Conservation (phyloP, 1,140 invertebrate species). For the Trichogramma pretiosum region DNA sequence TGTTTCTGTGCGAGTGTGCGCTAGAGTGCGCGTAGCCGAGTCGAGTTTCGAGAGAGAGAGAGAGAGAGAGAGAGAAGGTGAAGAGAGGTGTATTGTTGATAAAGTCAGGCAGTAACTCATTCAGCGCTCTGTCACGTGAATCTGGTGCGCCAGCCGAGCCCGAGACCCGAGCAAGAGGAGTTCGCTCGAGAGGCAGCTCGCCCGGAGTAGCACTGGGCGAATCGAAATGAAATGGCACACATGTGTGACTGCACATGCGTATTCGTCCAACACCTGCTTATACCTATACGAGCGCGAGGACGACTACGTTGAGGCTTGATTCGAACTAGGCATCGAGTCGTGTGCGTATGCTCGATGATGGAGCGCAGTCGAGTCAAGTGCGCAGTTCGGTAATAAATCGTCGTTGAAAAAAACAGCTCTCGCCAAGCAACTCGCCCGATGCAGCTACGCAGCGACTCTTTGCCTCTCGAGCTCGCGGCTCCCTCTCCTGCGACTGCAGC, state of each 20-base stretch:
- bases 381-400: constrained; percentile 45
- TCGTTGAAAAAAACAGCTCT: constrained; percentile 41
- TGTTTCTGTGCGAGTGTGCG: too few species aligned
- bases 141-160: constrained; percentile 16
- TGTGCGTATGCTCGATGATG: constrained; percentile 22
- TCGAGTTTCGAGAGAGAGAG: too few species aligned
- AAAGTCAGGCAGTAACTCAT: constrained; percentile 20
- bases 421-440: too few species aligned
- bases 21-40: too few species aligned
- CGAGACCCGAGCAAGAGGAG: constrained; percentile 20
- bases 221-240: constrained; percentile 24
- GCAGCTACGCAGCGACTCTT: neutral
- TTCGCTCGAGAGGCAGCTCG: constrained; percentile 17
- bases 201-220: constrained; percentile 18
- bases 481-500: constrained; percentile 17
- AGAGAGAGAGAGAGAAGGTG: too few species aligned
- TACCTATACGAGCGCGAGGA: too few species aligned
- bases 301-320: constrained; percentile 22
- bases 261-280: too few species aligned
- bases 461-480: constrained; percentile 10
- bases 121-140: constrained; percentile 20
- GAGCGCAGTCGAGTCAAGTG: constrained; percentile 38
- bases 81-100: constrained; percentile 19
- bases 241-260: too few species aligned
- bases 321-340: too few species aligned